Base-by-base conservation (phyloP, 2,888 invertebrate genomes). In the Miltochrista miniata region DNA sequence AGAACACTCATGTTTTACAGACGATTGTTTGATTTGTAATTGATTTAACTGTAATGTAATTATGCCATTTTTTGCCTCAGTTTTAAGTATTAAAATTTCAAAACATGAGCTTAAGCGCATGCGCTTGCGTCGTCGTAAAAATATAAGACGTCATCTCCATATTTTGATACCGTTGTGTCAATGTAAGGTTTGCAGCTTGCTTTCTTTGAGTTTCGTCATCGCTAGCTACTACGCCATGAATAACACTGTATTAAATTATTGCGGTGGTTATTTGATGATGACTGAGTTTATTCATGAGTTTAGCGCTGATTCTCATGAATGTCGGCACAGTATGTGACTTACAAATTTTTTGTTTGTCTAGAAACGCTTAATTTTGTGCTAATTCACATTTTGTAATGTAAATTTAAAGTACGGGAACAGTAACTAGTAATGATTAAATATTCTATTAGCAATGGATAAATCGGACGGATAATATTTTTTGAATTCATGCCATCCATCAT, bases 221-320 rank as follows among this genome's bases (percentile, higher is more conserved):
- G 60, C 61, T 55, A 70, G 72, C 72, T 70, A 73, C 77, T 68
- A 71, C 69, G 61, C 61, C 64, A 75, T 83, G 81, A 82, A 83
- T 85, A 81, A 76, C 73, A 64, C 70, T 71, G 73, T 71, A 76
- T 82, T 83, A 77, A 45, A 81, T 83, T 81, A 82, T 70, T 73
- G 72, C 72, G 68, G 65, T 61, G 71, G 70, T 74, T 82, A 75
- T 80, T 78, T 77, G 74, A 78, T 73, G 74, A 74, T 73, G 74
- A 74, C 70, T 71, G 68, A 62, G 64, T 79, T 77, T 83, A 83
- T 83, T 82, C 76, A 81, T 81, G 74, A 80, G 70, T 70, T 69
- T 64, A 61, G 61, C 61, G 61, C 68, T 70, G 59, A 69, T 72
- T 72, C 69, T 70, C 64, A 74, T 72, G 68, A 60, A 54, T 64